Evolutionary conservation across 2,113 vertebrate genomes (phyloP).

Genomic region (Micronycteris hirsuta): DNA sequence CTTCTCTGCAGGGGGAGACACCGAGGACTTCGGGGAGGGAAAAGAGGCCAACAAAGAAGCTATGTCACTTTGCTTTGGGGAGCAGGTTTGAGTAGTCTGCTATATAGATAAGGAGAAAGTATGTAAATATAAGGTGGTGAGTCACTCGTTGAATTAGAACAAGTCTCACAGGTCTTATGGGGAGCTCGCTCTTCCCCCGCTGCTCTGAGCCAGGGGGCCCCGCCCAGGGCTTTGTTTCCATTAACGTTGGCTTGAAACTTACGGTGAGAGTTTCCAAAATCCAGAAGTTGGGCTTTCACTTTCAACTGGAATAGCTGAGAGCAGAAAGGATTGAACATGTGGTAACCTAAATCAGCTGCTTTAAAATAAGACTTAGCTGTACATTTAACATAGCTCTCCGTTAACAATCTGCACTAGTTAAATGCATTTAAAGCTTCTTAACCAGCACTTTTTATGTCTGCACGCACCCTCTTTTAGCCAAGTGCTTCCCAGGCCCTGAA

Average conservation of each 20-base stretch:
- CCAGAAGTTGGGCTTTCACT: neutral
- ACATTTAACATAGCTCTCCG: neutral
- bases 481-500: neutral
- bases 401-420: neutral
- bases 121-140: neutral
- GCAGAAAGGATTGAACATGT: neutral
- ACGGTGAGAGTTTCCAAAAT: neutral
- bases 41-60: neutral
- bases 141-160: neutral
- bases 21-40: neutral
- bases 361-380: neutral
- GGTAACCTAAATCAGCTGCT: neutral
- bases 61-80: neutral
- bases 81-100: neutral
- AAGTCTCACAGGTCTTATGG: neutral
- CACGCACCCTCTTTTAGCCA: neutral
- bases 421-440: neutral
- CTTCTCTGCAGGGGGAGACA: neutral
- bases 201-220: neutral
- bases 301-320: neutral
- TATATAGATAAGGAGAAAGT: neutral
- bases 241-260: neutral
- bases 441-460: neutral
- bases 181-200: neutral
- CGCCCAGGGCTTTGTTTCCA: neutral